phyloP scores from a whole-genome alignment of 1,140 invertebrate genomes.

The Rhysida immarginata region DNA sequence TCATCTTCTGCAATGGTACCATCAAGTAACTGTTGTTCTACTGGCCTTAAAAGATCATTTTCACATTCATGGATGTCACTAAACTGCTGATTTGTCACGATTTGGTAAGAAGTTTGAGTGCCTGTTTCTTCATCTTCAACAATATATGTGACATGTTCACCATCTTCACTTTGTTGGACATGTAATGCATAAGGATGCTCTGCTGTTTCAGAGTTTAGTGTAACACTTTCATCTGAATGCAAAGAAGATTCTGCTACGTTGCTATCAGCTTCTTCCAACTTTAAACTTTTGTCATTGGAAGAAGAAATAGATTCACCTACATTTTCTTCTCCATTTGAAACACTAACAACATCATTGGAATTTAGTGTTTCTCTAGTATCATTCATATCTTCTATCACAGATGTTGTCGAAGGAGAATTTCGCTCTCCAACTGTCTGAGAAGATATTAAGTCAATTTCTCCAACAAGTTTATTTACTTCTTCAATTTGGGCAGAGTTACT shows the following conservation, averaged over 20 bases:
- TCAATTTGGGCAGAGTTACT: too few species aligned
- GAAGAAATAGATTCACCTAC: too few species aligned
- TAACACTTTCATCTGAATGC: not conserved
- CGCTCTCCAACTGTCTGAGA: too few species aligned
- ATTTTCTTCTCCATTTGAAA: too few species aligned
- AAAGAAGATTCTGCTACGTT: not conserved
- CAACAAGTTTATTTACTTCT: too few species aligned
- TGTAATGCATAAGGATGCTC: not conserved
- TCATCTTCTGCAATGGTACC: not conserved
- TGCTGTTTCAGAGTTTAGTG: not conserved
- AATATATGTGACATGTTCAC: not conserved
- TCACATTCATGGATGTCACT: not conserved
- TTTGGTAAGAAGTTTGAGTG: not conserved
- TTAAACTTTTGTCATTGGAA: too few species aligned
- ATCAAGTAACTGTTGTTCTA: too few species aligned
- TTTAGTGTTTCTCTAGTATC: too few species aligned
- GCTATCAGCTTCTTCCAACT: not conserved
- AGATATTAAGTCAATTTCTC: too few species aligned
- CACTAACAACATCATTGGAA: too few species aligned
- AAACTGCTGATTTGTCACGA: not conserved
- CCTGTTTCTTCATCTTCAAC: not conserved
- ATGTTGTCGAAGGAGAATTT: too few species aligned
- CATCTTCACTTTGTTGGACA: not conserved
- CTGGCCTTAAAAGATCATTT: not conserved
- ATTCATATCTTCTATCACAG: too few species aligned